A percentile compares a stretch with the other conserved stretches of the same genome.
These are phyloP conservation scores for Zosterops borbonicus DNA, from an alignment of 2,113 vertebrate genomes.

Conservation along the genomic window DNA sequence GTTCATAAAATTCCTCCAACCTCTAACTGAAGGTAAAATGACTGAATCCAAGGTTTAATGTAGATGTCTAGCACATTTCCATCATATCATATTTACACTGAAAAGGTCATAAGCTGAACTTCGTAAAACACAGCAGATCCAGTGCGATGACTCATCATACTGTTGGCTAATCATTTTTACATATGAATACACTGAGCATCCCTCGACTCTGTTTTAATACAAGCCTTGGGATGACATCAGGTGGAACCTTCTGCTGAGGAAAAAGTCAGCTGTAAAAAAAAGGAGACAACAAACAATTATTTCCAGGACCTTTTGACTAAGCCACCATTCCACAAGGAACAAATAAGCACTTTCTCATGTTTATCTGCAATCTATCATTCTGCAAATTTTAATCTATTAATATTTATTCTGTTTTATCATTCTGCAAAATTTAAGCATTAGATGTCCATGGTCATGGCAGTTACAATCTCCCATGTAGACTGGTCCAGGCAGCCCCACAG, in stretches of 20 bases:
- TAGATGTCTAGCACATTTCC: background rate
- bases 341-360: background rate
- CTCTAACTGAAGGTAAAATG: background rate
- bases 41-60: background rate
- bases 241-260: background rate
- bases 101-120: background rate
- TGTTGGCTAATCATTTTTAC: background rate
- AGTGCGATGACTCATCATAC: background rate
- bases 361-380: background rate
- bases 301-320: background rate
- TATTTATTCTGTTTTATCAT: background rate
- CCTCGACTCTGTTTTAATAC: background rate
- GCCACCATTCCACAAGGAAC: background rate
- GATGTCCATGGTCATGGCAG: background rate
- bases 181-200: background rate
- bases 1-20: background rate
- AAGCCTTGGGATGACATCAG: background rate
- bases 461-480: background rate
- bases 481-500: background rate
- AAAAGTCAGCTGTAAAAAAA: background rate
- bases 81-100: background rate
- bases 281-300: background rate
- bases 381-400: background rate
- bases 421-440: background rate
- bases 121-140: background rate